phyloP scores from a whole-genome alignment of 2,113 vertebrate species.

The Platanista minor region DNA sequence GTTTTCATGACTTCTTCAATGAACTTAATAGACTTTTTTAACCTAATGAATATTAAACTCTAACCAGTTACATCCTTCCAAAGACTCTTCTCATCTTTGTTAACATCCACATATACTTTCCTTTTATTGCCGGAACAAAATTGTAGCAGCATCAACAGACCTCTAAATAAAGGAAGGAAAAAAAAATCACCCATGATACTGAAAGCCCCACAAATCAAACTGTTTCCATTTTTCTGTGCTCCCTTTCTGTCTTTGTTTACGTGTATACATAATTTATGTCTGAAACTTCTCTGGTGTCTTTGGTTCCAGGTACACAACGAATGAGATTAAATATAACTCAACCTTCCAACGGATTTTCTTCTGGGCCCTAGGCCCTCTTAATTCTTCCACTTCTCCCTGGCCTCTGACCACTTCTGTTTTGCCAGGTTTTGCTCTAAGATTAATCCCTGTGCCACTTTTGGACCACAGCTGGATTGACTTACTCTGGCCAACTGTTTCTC shows the following conservation, averaged over 20 bases:
- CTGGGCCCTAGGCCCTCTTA: neutral
- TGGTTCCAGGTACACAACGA: neutral
- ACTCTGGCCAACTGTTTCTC: neutral
- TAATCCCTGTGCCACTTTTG: neutral
- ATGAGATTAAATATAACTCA: neutral
- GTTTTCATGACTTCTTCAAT: conserved; percentile 26
- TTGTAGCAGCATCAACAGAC: conserved; percentile 39
- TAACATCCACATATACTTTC: conserved; percentile 51
- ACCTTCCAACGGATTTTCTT: neutral
- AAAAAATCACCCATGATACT: neutral
- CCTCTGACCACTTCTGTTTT: neutral
- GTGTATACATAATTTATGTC: conserved; percentile 18
- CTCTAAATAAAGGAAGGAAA: conserved; percentile 54
- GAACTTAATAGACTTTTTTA: conserved; percentile 36
- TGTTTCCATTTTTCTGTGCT: conserved; percentile 10
- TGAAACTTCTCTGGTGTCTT: neutral
- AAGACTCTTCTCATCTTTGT: conserved; percentile 41
- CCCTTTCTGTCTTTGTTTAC: conserved; percentile 16
- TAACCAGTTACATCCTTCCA: conserved; percentile 45
- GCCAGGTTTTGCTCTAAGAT: neutral
- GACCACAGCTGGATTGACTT: neutral
- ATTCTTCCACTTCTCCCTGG: neutral
- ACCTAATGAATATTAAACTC: conserved; percentile 59
- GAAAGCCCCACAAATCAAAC: conserved; percentile 62
- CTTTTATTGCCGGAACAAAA: conserved; percentile 51